Conservation (phyloP, 2,888 invertebrate genomes). For the Campoletis raptor region DNA sequence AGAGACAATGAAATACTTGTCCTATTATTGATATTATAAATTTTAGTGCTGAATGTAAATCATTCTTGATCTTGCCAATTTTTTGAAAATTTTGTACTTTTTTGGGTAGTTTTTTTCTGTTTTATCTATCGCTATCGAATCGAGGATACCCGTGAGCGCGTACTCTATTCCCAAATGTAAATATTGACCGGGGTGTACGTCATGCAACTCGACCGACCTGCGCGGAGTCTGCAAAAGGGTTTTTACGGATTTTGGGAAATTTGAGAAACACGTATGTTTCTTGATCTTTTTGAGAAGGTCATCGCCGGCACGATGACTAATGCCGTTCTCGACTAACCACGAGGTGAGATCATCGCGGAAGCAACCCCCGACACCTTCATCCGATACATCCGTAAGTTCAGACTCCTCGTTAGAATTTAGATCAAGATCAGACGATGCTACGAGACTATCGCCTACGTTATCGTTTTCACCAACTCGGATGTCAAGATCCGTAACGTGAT, state of each 20-base stretch:
- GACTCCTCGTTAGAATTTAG: conserved; percentile 9
- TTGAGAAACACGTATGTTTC: conserved; percentile 36
- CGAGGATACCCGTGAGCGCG: conserved; percentile 5
- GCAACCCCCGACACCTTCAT: no score
- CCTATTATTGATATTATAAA: no score
- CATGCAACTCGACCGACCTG: background rate
- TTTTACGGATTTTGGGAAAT: conserved; percentile 11
- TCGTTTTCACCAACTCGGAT: no score
- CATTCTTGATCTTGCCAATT: no score
- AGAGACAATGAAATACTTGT: no score
- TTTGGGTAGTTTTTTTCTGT: no score
- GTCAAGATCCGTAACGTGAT: no score
- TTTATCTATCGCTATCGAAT: background rate
- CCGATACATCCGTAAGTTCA: background rate
- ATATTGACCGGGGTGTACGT: conserved; percentile 32
- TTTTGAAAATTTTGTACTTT: no score
- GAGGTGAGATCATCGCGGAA: conserved; percentile 12
- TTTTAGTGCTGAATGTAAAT: no score
- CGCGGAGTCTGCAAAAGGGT: conserved; percentile 25
- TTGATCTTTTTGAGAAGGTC: conserved; percentile 18
- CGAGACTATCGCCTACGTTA: background rate
- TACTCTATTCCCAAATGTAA: conserved; percentile 35
- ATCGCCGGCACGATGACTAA: conserved; percentile 28
- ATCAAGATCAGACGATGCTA: conserved; percentile 5
- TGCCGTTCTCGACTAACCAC: conserved; percentile 24